A percentile compares a stretch with the other conserved stretches of the same genome.
Evolutionary conservation across 2,113 vertebrate genomes (phyloP).

Genomic region (Albula goreensis): DNA sequence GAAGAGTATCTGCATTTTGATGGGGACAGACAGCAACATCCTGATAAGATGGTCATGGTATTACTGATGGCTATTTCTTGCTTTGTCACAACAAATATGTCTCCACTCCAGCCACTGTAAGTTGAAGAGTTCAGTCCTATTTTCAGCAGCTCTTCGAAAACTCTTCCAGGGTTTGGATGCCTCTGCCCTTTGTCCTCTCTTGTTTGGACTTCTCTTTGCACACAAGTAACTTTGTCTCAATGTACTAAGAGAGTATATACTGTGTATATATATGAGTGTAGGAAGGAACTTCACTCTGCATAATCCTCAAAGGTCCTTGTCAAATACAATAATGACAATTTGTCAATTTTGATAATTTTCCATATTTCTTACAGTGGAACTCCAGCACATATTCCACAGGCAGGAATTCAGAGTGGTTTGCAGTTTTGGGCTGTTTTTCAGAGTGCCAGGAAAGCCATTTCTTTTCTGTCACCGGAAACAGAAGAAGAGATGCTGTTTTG

Average conservation of each 20-base stretch:
- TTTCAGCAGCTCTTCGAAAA: background rate
- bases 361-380: too few species aligned
- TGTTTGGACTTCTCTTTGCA: background rate
- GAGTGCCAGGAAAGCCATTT: background rate
- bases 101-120: background rate
- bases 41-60: background rate
- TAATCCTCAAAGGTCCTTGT: background rate
- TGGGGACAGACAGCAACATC: background rate
- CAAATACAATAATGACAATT: background rate
- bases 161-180: background rate
- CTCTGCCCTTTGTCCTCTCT: background rate
- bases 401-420: background rate
- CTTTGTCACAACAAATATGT: background rate
- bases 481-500: background rate
- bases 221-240: background rate
- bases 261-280: background rate
- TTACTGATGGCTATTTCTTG: background rate
- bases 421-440: background rate
- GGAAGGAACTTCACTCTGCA: background rate
- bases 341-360: background rate
- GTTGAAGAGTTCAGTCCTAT: constrained; percentile 5
- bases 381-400: background rate
- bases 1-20: background rate
- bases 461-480: background rate
- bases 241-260: background rate